phyloP scores from a whole-genome alignment of 2,888 invertebrate genomes.

The Smittia aterrima region DNA sequence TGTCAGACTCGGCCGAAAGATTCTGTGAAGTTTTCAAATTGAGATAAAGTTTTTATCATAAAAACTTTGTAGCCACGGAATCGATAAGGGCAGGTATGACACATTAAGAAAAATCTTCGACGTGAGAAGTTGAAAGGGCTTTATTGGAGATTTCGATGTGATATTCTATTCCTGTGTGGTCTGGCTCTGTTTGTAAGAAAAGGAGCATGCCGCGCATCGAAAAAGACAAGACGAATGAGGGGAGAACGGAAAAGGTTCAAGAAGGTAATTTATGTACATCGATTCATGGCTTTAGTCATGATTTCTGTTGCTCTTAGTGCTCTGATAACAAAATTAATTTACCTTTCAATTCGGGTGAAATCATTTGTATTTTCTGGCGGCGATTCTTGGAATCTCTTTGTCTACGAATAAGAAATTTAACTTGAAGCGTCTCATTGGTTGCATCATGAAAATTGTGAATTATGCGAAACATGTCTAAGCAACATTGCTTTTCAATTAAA shows the following conservation, averaged over 20 bases:
- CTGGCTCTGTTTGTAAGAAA: neutral
- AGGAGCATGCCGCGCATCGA: neutral
- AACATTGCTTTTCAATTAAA: constrained; percentile 39
- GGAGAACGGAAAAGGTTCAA: constrained; percentile 28
- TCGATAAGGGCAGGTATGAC: too few species aligned
- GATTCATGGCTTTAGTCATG: constrained; percentile 4
- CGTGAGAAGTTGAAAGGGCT: neutral
- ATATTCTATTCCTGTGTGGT: constrained; percentile 13
- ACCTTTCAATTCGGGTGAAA: neutral
- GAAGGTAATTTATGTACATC: constrained; percentile 35
- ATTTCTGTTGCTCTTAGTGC: constrained; percentile 10
- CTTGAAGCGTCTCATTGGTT: neutral
- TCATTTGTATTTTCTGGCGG: neutral
- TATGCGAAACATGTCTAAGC: constrained; percentile 7
- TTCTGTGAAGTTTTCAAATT: neutral
- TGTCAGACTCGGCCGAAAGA: neutral
- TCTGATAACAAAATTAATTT: constrained; percentile 7
- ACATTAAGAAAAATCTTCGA: too few species aligned
- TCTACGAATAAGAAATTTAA: constrained; percentile 14
- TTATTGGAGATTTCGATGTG: neutral
- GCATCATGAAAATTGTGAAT: constrained; percentile 19
- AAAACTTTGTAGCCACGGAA: too few species aligned
- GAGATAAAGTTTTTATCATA: neutral
- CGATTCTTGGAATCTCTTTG: neutral
- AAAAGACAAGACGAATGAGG: neutral